phyloP scores from a whole-genome alignment of 2,888 invertebrate genomes.

The Opisthograptis luteolata region DNA sequence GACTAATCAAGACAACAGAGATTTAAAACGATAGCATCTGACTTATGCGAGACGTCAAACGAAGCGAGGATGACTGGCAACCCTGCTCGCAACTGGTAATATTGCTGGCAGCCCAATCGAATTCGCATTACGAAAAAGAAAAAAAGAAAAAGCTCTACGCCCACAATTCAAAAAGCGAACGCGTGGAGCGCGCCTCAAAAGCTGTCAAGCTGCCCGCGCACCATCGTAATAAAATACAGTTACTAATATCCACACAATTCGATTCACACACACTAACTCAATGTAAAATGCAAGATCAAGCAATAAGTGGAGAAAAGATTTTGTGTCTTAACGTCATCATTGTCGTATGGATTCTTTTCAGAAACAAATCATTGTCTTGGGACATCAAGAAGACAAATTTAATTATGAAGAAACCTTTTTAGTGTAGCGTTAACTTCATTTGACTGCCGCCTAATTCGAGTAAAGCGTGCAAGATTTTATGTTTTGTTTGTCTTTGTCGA shows the following conservation, averaged over 20 bases:
- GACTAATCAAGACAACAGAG: slow-evolving; percentile 43
- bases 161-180: slow-evolving; percentile 79
- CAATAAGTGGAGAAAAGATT: no score
- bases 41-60: slow-evolving; percentile 35
- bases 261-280: slow-evolving; percentile 5
- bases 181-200: slow-evolving; percentile 77
- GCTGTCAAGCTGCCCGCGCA: slow-evolving; percentile 77
- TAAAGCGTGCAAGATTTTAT: no score
- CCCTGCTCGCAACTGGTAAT: slow-evolving; percentile 2
- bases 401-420: no score
- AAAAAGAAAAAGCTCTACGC: slow-evolving; percentile 54
- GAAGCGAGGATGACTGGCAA: slow-evolving; percentile 43
- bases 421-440: no score
- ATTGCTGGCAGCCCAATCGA: slow-evolving; percentile 59
- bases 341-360: no score
- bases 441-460: no score
- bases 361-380: no score
- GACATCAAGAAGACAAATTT: no score
- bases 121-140: slow-evolving; percentile 51
- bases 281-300: no score
- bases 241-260: slow-evolving; percentile 15
- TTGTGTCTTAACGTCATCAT: no score
- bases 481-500: no score
- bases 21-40: slow-evolving; percentile 31
- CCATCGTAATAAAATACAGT: slow-evolving; percentile 10